These are phyloP conservation scores for Dromius quadrimaculatus DNA, from an alignment of 2,888 invertebrate genomes.

Conservation along the genomic window DNA sequence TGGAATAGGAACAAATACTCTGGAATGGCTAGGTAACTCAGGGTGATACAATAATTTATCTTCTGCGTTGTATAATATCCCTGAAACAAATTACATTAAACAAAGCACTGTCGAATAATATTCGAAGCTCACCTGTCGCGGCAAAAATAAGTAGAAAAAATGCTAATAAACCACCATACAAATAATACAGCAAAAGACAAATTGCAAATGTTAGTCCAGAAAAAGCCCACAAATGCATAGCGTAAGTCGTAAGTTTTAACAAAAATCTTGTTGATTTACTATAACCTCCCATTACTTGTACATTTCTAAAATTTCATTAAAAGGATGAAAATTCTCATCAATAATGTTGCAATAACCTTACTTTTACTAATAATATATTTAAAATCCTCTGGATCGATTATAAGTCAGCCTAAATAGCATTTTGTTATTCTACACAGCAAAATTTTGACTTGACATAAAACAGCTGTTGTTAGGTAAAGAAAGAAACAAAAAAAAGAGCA, in stretches of 20 bases:
- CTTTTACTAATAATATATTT: conserved; percentile 7
- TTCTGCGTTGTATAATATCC: conserved; percentile 86
- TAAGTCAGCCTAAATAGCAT: conserved; percentile 13
- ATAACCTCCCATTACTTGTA: conserved; percentile 63
- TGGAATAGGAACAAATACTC: conserved; percentile 89
- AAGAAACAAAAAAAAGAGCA: conserved; percentile 18
- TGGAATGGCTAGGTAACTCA: conserved; percentile 88
- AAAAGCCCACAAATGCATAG: conserved; percentile 82
- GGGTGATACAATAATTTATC: conserved; percentile 91
- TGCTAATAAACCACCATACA: conserved; percentile 83
- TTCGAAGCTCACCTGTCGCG: conserved; percentile 73
- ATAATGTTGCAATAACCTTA: conserved; percentile 8
- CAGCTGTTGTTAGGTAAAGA: conserved; percentile 43
- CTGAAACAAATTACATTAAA: conserved; percentile 66
- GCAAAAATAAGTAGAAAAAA: conserved; percentile 78
- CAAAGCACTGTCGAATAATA: conserved; percentile 3
- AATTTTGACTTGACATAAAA: conserved; percentile 46
- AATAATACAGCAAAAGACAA: conserved; percentile 84
- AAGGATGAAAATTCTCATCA: conserved; percentile 32
- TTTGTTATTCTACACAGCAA: conserved; percentile 28
- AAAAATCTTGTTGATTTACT: conserved; percentile 64
- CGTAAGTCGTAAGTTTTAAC: conserved; percentile 68
- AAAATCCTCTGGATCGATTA: conserved; percentile 6
- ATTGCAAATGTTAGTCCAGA: conserved; percentile 80
- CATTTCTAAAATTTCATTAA: conserved; percentile 25